Conservation (phyloP, 2,113 vertebrate genomes). For the Erythrocebus patas region DNA sequence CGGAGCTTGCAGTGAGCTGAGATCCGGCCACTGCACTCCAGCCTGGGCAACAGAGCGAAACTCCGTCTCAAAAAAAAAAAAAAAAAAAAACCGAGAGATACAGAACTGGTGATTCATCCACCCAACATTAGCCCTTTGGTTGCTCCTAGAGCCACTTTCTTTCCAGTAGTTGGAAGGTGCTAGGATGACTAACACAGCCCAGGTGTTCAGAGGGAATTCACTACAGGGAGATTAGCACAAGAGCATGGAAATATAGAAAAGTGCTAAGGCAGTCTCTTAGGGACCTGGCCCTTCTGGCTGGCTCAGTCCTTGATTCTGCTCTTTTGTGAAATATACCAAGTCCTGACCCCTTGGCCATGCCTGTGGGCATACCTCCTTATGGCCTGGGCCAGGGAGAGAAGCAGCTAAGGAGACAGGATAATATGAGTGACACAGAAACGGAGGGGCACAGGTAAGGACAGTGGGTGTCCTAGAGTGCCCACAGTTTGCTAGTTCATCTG, state of each 20-base stretch:
- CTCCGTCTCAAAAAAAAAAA: too few species aligned
- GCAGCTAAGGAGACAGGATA: neutral
- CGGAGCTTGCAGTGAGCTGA: too few species aligned
- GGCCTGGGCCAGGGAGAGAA: neutral
- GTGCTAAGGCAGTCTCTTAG: neutral
- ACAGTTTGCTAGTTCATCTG: neutral
- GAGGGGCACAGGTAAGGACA: too few species aligned
- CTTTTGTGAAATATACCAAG: neutral
- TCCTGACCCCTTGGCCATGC: neutral
- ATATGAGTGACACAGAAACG: neutral
- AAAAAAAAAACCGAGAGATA: too few species aligned
- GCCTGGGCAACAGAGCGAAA: too few species aligned
- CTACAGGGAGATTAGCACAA: fast-evolving
- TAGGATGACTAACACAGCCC: neutral
- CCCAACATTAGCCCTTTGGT: neutral
- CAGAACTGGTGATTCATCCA: neutral
- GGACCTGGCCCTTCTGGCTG: neutral
- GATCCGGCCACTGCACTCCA: too few species aligned
- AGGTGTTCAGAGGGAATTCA: neutral
- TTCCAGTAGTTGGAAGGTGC: neutral
- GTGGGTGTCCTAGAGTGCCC: neutral
- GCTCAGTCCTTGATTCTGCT: neutral
- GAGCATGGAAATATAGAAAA: neutral
- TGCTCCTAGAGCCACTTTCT: neutral
- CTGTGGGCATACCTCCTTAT: neutral